These are phyloP conservation scores for Neogobius melanostomus DNA, from an alignment of 2,113 vertebrate species.

Conservation along the genomic window DNA sequence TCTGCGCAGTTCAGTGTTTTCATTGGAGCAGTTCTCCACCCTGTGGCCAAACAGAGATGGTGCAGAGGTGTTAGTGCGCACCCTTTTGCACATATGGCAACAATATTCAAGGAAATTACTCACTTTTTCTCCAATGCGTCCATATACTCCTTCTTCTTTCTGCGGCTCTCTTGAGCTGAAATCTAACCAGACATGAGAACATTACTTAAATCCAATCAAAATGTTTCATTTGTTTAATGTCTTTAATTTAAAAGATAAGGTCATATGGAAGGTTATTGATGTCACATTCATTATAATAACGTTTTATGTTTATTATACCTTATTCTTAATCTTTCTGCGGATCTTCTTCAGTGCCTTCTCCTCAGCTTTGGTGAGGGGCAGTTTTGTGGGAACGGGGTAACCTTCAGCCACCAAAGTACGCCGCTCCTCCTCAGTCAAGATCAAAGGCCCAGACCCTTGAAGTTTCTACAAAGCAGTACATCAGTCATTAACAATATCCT, in stretches of 20 bases:
- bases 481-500: neutral
- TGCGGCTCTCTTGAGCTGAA: slow-evolving; percentile 96
- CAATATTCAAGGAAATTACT: slow-evolving; percentile 25
- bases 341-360: slow-evolving; percentile 99
- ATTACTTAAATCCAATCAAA: neutral
- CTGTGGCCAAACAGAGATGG: slow-evolving; percentile 72
- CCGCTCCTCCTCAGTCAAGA: slow-evolving; percentile 96
- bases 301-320: slow-evolving; percentile 55
- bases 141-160: slow-evolving; percentile 99
- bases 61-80: slow-evolving; percentile 43
- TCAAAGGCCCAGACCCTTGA: slow-evolving; percentile 89
- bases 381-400: slow-evolving; percentile 94
- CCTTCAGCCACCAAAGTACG: slow-evolving; percentile 94
- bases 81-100: neutral
- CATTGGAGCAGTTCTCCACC: slow-evolving; percentile 95
- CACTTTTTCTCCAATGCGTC: slow-evolving; percentile 98
- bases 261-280: no score
- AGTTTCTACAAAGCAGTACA: slow-evolving; percentile 78
- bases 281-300: no score
- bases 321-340: slow-evolving; percentile 98
- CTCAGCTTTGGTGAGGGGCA: slow-evolving; percentile 94
- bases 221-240: neutral
- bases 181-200: slow-evolving; percentile 75
- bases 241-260: neutral
- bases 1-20: slow-evolving; percentile 92